Conservation (phyloP, 2,888 invertebrate species). For the Antitype chi region DNA sequence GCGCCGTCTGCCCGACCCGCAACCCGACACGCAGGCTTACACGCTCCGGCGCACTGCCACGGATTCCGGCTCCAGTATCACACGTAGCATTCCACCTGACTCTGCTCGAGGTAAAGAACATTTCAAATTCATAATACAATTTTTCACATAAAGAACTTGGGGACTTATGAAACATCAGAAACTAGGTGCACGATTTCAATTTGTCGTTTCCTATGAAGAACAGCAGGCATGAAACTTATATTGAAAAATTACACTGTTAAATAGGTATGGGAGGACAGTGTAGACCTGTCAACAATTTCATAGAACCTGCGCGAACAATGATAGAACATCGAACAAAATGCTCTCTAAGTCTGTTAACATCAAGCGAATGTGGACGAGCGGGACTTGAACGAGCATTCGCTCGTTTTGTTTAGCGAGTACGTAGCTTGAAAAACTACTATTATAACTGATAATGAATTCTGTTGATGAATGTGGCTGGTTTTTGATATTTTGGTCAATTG, state of each 20-base stretch:
- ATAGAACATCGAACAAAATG: background rate
- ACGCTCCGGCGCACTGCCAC: slow-evolving; percentile 71
- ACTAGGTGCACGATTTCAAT: background rate
- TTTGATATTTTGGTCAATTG: background rate
- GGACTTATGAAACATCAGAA: background rate
- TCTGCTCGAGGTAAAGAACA: background rate
- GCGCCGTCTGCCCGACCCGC: slow-evolving; percentile 66
- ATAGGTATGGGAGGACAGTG: background rate
- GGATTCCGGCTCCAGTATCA: slow-evolving; percentile 71
- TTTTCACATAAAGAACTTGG: background rate
- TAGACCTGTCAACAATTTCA: background rate
- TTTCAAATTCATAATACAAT: background rate
- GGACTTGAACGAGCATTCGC: background rate
- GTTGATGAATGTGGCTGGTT: background rate
- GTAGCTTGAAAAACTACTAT: background rate
- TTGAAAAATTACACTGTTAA: background rate
- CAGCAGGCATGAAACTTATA: no score
- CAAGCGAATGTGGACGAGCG: background rate
- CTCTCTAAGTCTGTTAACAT: background rate
- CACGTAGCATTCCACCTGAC: slow-evolving; percentile 27
- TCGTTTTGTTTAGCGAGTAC: background rate
- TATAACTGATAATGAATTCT: background rate
- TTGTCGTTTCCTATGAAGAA: no score
- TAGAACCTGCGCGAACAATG: background rate
- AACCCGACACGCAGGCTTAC: slow-evolving; percentile 71